phyloP scores from a whole-genome alignment of 2,113 vertebrate species.

The Micronisus gabar region DNA sequence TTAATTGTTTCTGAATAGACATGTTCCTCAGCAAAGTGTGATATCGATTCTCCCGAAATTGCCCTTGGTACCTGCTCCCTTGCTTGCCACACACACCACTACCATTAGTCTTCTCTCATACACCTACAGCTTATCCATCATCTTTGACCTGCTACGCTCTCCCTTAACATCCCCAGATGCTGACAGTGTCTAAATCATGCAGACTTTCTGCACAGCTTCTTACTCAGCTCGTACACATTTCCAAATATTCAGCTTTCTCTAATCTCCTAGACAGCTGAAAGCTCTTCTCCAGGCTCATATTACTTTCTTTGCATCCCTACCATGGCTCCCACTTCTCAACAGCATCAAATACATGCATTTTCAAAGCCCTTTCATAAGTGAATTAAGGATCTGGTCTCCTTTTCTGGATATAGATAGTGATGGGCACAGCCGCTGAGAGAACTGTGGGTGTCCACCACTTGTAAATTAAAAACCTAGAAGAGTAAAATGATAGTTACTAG shows the following conservation, averaged over 20 bases:
- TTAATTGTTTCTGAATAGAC: not conserved
- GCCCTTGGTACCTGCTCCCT: not conserved
- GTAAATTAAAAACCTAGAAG: not conserved
- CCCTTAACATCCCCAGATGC: not conserved
- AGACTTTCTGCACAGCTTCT: not conserved
- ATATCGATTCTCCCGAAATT: not conserved
- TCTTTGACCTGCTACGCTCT: not conserved
- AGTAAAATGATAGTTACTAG: not conserved
- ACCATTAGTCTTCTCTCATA: not conserved
- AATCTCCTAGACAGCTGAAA: not conserved
- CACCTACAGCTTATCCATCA: not conserved
- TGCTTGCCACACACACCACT: not conserved
- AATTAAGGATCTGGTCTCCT: not conserved
- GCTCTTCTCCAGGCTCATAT: not conserved
- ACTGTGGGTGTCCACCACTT: not conserved
- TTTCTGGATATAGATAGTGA: not conserved
- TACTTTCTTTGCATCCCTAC: not conserved
- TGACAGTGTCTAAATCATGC: not conserved
- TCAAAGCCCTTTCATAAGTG: not conserved
- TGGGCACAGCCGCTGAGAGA: not conserved
- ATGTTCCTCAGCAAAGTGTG: not conserved
- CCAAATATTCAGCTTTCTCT: not conserved
- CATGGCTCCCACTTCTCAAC: not conserved
- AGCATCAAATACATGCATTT: not conserved
- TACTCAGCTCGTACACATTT: not conserved